Base-by-base conservation (phyloP, 2,797 vertebrate species). In the Platalea minor region DNA sequence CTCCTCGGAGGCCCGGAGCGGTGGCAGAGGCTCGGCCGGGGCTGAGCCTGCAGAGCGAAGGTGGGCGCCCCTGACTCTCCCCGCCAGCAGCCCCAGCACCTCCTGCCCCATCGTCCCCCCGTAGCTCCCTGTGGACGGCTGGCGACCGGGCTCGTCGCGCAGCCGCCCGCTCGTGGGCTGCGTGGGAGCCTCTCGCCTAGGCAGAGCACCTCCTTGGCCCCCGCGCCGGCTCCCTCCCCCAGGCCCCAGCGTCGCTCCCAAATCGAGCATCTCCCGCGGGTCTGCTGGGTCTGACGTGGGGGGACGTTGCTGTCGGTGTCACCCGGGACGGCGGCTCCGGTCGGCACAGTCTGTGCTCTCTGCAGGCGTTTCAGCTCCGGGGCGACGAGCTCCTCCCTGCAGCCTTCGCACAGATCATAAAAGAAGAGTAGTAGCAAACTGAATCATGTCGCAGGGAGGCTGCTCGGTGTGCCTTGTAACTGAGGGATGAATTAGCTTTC, bases 241-340 rank as follows among this genome's bases (percentile, higher is more conserved):
- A 4, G 6, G 60, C 16, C n/a, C 13, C 35, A 7, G 56, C 37
- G 31, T 29, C 45, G 28, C 53, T n/a, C 50, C 79, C 41, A 51
- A 11, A 8, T 0, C 16, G 50, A 53, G 60, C 78, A 37, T 69
- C 74, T 59, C 61, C 24, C 1, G 0, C 0, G 1, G 20, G 15
- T 54, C 64, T 72, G 41, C 17, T 9, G 54, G 29, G 11, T 50
- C 13, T 41, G 64, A 18, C 1, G 2, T 13, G 21, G 23, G 39
- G 51, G 53, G 25, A 56, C 4, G 3, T 33, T 4, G 5, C 64
- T 25, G 64, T 17, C 0, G 5, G 19, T n/a, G 78, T 50, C 87
- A 48, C 29, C 51, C 1, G 2, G 46, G 70, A 3, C 3, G 25
- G 53, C 3, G 2, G 73, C 51, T 70, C 12, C 0, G 1, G 8